Conservation (phyloP, 2,888 invertebrate species). For the Cheilosia vernalis region DNA sequence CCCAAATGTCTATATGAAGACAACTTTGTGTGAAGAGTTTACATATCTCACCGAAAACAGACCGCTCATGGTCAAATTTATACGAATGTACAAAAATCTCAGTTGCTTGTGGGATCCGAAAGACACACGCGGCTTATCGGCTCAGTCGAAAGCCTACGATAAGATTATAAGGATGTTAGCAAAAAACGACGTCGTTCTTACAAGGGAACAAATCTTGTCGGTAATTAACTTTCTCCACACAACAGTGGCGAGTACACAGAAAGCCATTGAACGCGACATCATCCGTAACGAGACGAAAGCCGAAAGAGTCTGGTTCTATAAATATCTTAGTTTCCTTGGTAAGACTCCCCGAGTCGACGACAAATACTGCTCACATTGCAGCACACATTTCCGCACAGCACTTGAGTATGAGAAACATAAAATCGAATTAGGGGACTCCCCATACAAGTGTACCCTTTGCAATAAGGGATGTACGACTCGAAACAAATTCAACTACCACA, state of each 20-base stretch:
- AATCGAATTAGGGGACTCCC: conserved; percentile 57
- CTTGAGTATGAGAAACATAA: conserved; percentile 54
- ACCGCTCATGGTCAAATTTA: conserved; percentile 44
- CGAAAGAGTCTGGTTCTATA: conserved; percentile 51
- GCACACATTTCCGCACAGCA: conserved; percentile 38
- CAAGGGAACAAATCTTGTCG: conserved; percentile 21
- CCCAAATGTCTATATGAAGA: not conserved
- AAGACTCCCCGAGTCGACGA: conserved; percentile 25
- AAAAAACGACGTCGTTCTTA: conserved; percentile 14
- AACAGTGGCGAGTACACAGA: conserved; percentile 6
- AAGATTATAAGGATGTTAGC: conserved; percentile 43
- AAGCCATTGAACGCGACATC: not conserved
- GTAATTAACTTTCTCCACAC: conserved; percentile 33
- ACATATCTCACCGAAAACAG: conserved; percentile 44
- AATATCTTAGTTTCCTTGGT: conserved; percentile 38
- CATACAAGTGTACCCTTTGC: conserved; percentile 54
- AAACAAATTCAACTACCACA: conserved; percentile 48
- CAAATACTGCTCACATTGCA: conserved; percentile 51
- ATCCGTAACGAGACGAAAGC: not conserved
- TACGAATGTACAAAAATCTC: conserved; percentile 34
- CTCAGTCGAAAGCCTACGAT: conserved; percentile 29
- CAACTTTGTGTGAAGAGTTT: conserved; percentile 21
- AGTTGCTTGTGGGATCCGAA: conserved; percentile 49
- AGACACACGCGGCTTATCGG: not conserved
- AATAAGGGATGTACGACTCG: conserved; percentile 56